These are phyloP conservation scores for Lycaena phlaeas DNA, from an alignment of 2,888 invertebrate species.

Conservation along the genomic window DNA sequence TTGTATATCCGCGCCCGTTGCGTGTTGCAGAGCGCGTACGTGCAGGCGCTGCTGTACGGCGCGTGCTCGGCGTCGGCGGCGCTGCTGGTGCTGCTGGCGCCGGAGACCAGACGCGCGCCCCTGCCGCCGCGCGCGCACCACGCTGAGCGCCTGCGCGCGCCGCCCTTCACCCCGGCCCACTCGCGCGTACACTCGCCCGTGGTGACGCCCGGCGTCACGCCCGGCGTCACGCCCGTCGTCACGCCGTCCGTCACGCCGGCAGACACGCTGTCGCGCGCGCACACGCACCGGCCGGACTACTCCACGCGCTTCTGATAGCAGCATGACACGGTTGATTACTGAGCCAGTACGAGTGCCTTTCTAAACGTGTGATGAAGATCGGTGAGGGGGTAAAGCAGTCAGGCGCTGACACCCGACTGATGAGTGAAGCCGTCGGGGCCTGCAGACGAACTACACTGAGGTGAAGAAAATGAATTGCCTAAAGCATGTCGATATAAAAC, in stretches of 20 bases:
- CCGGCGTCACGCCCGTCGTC: neutral
- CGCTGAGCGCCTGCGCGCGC: constrained; percentile 41
- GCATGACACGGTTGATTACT: no score
- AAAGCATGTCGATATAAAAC: no score
- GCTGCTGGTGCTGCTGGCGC: constrained; percentile 65
- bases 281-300: neutral
- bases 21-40: constrained; percentile 31
- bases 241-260: neutral
- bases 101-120: constrained; percentile 72
- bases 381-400: no score
- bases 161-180: constrained; percentile 14
- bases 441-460: no score
- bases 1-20: no score
- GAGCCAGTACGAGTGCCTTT: no score
- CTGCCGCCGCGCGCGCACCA: constrained; percentile 68
- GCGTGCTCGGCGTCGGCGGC: constrained; percentile 50
- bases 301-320: constrained; percentile 1
- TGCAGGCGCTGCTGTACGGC: constrained; percentile 65
- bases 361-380: no score
- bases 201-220: neutral
- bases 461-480: no score
- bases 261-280: neutral
- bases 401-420: no score
- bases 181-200: constrained; percentile 6
- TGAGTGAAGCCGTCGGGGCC: no score